These are phyloP conservation scores for Rhabdophis nuchalis DNA, from an alignment of 2,797 vertebrate species.

Conservation along the genomic window DNA sequence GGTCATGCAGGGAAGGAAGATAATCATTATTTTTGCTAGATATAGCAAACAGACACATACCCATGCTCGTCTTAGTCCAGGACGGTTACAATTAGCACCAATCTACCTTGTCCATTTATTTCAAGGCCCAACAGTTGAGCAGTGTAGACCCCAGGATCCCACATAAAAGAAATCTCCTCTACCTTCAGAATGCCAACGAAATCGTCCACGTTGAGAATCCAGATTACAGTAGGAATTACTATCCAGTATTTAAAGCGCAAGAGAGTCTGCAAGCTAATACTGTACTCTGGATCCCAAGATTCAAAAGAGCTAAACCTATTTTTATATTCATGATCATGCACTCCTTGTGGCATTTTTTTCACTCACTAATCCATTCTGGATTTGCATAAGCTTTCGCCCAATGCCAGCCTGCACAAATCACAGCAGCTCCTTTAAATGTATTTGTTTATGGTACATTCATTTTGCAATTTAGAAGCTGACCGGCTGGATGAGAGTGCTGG, in stretches of 20 bases:
- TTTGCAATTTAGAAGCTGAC: not conserved
- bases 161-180: not conserved
- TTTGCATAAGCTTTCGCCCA: slow-evolving; percentile 38
- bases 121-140: not conserved
- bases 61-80: not conserved
- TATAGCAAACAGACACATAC: not conserved
- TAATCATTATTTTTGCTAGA: not conserved
- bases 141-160: not conserved
- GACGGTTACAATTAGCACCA: not conserved
- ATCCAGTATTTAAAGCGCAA: not conserved
- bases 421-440: slow-evolving; percentile 7
- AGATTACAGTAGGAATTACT: not conserved
- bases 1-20: not conserved
- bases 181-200: slow-evolving; percentile 11
- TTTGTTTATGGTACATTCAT: not conserved
- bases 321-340: slow-evolving; percentile 41
- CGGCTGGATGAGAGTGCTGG: not conserved
- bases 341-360: slow-evolving; percentile 37
- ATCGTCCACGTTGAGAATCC: slow-evolving; percentile 8
- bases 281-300: not conserved
- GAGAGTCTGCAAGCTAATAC: not conserved
- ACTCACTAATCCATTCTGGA: slow-evolving; percentile 46
- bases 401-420: slow-evolving; percentile 30
- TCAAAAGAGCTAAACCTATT: slow-evolving; percentile 43
- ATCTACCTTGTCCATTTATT: not conserved